These are phyloP conservation scores for Bradypus variegatus DNA, from an alignment of 2,797 vertebrate genomes.

Conservation along the genomic window DNA sequence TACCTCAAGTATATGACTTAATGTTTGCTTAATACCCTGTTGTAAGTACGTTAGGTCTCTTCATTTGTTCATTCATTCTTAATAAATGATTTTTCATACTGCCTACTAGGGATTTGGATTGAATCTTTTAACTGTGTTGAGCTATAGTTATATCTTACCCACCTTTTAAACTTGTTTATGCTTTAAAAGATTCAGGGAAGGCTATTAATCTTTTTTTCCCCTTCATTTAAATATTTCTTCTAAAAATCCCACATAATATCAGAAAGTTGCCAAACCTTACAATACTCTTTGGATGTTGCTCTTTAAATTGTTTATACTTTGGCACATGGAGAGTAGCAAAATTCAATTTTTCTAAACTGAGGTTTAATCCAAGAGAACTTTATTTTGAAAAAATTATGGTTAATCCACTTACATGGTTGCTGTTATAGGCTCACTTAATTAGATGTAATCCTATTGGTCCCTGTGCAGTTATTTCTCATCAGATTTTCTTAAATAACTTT, in stretches of 20 bases:
- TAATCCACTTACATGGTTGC: neutral
- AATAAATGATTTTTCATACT: neutral
- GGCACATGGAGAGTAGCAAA: neutral
- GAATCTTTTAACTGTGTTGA: neutral
- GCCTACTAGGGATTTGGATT: neutral
- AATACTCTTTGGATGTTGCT: neutral
- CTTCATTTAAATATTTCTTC: neutral
- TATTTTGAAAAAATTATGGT: neutral
- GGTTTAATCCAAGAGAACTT: neutral
- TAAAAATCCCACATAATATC: slow-evolving; percentile 8
- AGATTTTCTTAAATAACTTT: slow-evolving; percentile 16
- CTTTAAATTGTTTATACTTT: neutral
- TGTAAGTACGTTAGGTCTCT: neutral
- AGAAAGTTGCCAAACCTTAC: neutral
- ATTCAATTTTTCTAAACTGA: slow-evolving; percentile 30
- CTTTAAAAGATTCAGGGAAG: neutral
- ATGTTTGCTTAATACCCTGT: neutral
- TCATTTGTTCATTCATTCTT: neutral
- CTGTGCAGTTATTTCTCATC: neutral
- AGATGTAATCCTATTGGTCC: neutral
- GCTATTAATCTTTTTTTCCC: neutral
- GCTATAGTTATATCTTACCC: neutral
- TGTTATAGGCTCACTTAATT: neutral
- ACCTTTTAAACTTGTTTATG: slow-evolving; percentile 6
- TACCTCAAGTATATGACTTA: neutral